Evolutionary conservation across 2,113 vertebrate genomes (phyloP).

Genomic region (Dicrurus megarhynchus): DNA sequence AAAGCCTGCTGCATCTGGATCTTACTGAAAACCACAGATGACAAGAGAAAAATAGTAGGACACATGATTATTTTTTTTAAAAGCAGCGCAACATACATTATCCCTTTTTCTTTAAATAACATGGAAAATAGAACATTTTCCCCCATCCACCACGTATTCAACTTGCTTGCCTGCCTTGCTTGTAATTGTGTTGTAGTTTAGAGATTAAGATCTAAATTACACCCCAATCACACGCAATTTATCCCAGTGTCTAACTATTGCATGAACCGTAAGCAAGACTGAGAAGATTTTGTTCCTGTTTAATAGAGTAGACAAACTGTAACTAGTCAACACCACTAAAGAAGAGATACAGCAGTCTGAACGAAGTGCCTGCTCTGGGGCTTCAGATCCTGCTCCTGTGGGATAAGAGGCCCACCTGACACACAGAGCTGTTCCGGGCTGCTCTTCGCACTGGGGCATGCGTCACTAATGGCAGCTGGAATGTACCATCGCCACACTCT

Average conservation of each 20-base stretch:
- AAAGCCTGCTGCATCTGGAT: not conserved
- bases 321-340: not conserved
- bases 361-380: not conserved
- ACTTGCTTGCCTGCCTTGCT: not conserved
- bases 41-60: not conserved
- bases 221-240: not conserved
- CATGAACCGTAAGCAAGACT: accelerated
- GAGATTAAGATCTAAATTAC: not conserved
- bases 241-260: not conserved
- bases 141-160: not conserved
- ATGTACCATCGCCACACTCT: not conserved
- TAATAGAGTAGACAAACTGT: not conserved
- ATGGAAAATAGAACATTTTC: not conserved
- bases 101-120: not conserved
- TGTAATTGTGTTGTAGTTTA: not conserved
- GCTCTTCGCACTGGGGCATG: accelerated
- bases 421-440: not conserved
- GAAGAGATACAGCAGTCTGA: accelerated
- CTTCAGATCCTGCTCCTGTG: not conserved
- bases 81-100: not conserved
- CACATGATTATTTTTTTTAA: accelerated
- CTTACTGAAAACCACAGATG: not conserved
- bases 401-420: not conserved
- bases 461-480: accelerated
- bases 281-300: not conserved